Conservation (phyloP, 2,888 invertebrate species). For the Napeogenes inachia region DNA sequence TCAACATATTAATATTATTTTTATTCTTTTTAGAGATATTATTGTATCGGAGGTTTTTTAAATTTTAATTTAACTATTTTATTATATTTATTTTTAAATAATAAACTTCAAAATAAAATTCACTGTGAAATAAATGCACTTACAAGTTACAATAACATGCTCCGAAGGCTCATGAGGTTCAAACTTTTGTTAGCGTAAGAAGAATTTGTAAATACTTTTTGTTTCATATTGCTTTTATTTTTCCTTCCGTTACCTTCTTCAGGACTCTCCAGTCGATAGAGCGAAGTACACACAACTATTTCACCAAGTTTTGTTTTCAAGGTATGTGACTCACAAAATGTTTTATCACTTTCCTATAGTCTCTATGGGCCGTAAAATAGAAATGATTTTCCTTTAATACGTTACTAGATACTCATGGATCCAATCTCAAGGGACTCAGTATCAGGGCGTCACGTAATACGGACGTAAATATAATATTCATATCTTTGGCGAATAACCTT, state of each 20-base stretch:
- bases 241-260: slow-evolving; percentile 10
- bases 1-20: too few species aligned
- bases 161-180: background rate
- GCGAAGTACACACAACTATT: slow-evolving; percentile 9
- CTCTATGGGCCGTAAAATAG: background rate
- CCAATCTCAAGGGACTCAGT: slow-evolving; percentile 19
- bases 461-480: slow-evolving; percentile 13
- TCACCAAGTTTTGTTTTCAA: slow-evolving; percentile 16
- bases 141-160: background rate
- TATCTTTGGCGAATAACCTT: slow-evolving; percentile 7
- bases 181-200: background rate
- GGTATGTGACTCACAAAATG: slow-evolving; percentile 11
- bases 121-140: too few species aligned
- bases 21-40: too few species aligned
- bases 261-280: slow-evolving; percentile 13
- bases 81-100: too few species aligned
- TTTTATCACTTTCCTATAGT: background rate
- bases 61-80: too few species aligned
- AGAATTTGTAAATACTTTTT: slow-evolving; percentile 13
- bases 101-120: too few species aligned
- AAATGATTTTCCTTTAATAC: background rate
- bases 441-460: slow-evolving; percentile 15
- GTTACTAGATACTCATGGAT: background rate
- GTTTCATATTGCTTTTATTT: slow-evolving; percentile 9
- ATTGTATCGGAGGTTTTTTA: too few species aligned